phyloP scores from a whole-genome alignment of 2,888 invertebrate genomes.

The Cyaniris semiargus region DNA sequence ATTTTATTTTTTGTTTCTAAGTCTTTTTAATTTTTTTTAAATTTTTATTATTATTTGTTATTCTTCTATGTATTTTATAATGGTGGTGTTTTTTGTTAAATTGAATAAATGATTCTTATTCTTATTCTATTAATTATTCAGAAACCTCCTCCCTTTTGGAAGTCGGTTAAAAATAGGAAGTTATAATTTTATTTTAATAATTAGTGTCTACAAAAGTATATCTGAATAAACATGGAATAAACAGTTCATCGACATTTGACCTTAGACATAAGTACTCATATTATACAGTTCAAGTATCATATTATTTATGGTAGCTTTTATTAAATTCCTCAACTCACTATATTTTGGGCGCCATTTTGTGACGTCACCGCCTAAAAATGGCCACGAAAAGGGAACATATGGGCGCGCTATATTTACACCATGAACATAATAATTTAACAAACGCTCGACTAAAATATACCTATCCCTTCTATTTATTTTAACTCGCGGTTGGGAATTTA shows the following conservation, averaged over 20 bases:
- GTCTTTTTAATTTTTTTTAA: too few species aligned
- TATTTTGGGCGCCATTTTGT: slow-evolving; percentile 16
- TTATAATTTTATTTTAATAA: too few species aligned
- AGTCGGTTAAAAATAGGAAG: too few species aligned
- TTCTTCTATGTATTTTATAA: too few species aligned
- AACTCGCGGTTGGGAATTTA: background rate
- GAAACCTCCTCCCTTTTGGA: too few species aligned
- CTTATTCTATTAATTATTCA: too few species aligned
- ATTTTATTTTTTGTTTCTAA: too few species aligned
- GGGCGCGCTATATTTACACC: slow-evolving; percentile 30
- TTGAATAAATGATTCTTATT: too few species aligned
- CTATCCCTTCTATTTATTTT: slow-evolving; percentile 19
- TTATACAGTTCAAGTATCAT: background rate
- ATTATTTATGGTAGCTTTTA: background rate
- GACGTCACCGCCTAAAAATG: slow-evolving; percentile 4
- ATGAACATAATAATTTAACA: slow-evolving; percentile 22
- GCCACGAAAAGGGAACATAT: slow-evolving; percentile 29
- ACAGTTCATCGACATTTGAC: background rate
- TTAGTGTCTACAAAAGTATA: too few species aligned
- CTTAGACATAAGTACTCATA: background rate
- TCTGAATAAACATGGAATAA: too few species aligned
- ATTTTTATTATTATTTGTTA: too few species aligned
- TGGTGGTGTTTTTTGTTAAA: too few species aligned
- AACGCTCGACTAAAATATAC: background rate
- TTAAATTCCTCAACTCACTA: slow-evolving; percentile 1